Base-by-base conservation (phyloP, 2,113 vertebrate species). In the Pogonocichla stellata region DNA sequence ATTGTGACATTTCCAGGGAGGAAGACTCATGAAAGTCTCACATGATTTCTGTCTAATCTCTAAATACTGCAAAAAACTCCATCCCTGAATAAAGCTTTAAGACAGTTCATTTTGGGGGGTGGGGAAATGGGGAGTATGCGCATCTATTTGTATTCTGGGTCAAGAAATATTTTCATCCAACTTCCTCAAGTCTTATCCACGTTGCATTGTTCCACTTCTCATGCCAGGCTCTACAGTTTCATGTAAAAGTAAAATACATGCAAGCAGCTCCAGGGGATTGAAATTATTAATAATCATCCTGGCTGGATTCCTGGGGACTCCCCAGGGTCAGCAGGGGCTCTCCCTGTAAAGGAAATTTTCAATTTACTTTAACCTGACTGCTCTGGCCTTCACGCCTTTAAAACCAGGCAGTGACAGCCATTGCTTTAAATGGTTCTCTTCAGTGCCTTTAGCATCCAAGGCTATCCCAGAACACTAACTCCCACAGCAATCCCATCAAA, bases 71-170 rank as follows among this genome's bases (percentile, higher is more conserved):
- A 38, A 71, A 71, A 43, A 69, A 18, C 3, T 79, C 13, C 12
- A 22, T 22, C 57, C n/a, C 19, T 36, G 24, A 80, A 71, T 45
- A 53, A 81, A 75, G 9, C 19, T 91, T 74, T 33, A 19, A 81
- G 78, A 60, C 9, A 22, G 79, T 66, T 81, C 22, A 20, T 0
- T 0, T 34, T 10, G 45, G 0, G 13, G 7, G 15, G 4, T 31
- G 8, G 25, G 3, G 16, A 4, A 17, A 29, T 31, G 79, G 9
- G 19, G 13, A 8, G 3, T 7, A 5, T 13, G 53, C 45, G 34
- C 45, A 51, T 26, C 31, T 51, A 8, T 72, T 57, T 82, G n/a
- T n/a, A 28, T 84, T 74, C 33, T 64, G n/a, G 14, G 5, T 56
- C 26, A 48, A 78, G 15, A 75, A 88, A 69, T 48, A 80, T 5